Percentiles rank a stretch among this genome's conserved stretches.
These are phyloP conservation scores for Eulemur albifrons DNA, from an alignment of 2,797 vertebrate species.

Conservation along the genomic window DNA sequence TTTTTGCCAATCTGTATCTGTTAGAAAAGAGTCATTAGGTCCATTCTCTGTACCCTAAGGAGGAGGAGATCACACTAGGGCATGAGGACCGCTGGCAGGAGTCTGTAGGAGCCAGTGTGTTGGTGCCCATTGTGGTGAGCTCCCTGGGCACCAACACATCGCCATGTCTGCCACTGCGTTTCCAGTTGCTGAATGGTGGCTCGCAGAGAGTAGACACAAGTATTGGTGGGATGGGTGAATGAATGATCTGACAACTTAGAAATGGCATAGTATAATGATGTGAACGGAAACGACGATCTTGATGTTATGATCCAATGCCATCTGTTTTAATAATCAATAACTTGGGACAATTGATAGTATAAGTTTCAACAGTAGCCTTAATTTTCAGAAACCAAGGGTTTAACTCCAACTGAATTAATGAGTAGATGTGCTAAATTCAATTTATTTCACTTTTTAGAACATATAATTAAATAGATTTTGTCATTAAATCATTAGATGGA, in stretches of 20 bases:
- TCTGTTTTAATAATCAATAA: neutral
- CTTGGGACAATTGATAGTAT: neutral
- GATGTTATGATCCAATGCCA: neutral
- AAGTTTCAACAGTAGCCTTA: neutral
- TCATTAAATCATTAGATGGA: slow-evolving; percentile 46
- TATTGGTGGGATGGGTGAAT: too few species aligned
- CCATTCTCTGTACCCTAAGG: rapidly evolving
- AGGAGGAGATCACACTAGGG: too few species aligned
- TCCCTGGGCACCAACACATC: rapidly evolving
- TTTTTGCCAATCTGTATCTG: neutral
- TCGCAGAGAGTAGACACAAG: rapidly evolving
- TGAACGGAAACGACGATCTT: neutral
- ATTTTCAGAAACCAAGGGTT: neutral
- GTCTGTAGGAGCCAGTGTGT: rapidly evolving
- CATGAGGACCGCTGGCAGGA: rapidly evolving
- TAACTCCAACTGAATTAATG: slow-evolving; percentile 31
- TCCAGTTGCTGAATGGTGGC: neutral
- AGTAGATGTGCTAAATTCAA: neutral
- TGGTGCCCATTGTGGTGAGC: rapidly evolving
- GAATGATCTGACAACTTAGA: too few species aligned
- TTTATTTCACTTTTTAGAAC: slow-evolving; percentile 54
- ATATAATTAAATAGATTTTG: slow-evolving; percentile 36
- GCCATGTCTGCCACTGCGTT: neutral
- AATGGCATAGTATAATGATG: too few species aligned
- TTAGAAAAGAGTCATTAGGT: too few species aligned